Evolutionary conservation across 2,113 vertebrate species (phyloP), one percentile per base, ranked within the genome.

Genomic region (Pterocles orientalis): DNA sequence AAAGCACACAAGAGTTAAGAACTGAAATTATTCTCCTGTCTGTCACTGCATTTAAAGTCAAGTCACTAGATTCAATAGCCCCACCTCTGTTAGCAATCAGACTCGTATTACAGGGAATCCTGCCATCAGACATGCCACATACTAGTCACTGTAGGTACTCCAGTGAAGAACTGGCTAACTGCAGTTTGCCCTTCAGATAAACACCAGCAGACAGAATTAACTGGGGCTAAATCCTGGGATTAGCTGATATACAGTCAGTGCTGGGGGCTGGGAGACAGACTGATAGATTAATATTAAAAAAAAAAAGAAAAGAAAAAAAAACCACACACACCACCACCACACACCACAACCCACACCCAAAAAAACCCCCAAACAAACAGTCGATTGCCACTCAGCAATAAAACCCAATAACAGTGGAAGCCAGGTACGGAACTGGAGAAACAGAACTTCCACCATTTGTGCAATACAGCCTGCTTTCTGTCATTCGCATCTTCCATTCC

Each of bases 201-300:
- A 82, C 92, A 92, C n/a, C 57, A 58, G 45, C 62, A 81, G 82
- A 82, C 81, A 82, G 88, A 90, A 90, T 92, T 96, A 95, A 94
- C 92, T n/a, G 13, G 64, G 34, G 47, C 68, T 90, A 84, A 70
- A 92, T 50, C 88, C 88, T 9, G 45, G 79, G 95, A 96, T 96
- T 88, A 96, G 71, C 75, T 71, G 82, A 20, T 14, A 39, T 3
- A 51, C 64, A 39, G 78, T 5, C 78, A 93, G 54, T 18, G 85
- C 53, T 19, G 33, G 8, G 13, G 34, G 9, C 1, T 9, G n/a
- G 25, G 1, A 1, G 33, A 36, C 50, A n/a, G 25, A 18, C 12
- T 3, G 7, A 54, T 5, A 82, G 45, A 75, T 70, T 65, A 58
- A 36, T 58, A 45, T 29, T 18, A 24, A 26, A 14, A n/a, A 34